phyloP scores from a whole-genome alignment of 2,113 vertebrate genomes.

The Brachyhypopomus occidentalis region DNA sequence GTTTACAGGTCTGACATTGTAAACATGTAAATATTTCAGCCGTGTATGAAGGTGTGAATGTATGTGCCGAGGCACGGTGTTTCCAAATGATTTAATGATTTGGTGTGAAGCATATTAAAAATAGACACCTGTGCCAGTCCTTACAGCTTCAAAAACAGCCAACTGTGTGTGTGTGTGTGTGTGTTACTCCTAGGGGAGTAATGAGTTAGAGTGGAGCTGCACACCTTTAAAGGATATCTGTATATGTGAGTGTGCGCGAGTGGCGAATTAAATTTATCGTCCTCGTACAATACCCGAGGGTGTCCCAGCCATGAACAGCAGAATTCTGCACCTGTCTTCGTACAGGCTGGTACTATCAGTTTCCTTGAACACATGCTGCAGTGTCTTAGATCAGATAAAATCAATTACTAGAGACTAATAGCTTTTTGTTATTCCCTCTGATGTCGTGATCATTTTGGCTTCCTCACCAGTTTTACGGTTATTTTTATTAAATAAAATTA shows the following conservation, averaged over 20 bases:
- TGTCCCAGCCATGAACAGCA: slow-evolving; percentile 29
- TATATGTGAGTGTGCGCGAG: slow-evolving; percentile 17
- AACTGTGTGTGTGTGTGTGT: slow-evolving; percentile 26
- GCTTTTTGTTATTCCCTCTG: neutral
- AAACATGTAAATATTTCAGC: slow-evolving; percentile 7
- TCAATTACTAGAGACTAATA: slow-evolving; percentile 13
- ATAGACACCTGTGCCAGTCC: slow-evolving; percentile 13
- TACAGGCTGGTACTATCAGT: slow-evolving; percentile 33
- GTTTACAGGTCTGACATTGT: neutral
- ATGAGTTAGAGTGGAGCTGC: slow-evolving; percentile 39
- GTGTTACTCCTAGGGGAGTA: neutral
- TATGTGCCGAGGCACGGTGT: neutral
- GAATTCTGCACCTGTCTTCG: slow-evolving; percentile 34
- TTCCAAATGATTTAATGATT: slow-evolving; percentile 27
- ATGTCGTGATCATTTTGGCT: neutral
- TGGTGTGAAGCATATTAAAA: neutral
- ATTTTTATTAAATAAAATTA: too few species aligned
- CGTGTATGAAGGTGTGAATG: slow-evolving; percentile 12
- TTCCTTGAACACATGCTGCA: slow-evolving; percentile 9
- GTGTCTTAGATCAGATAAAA: slow-evolving; percentile 18
- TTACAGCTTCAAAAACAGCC: slow-evolving; percentile 21
- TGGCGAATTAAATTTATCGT: slow-evolving; percentile 39
- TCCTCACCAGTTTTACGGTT: neutral
- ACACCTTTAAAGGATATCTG: slow-evolving; percentile 41
- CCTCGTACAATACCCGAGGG: slow-evolving; percentile 32